These are phyloP conservation scores for Mactra quadrangularis DNA, from an alignment of 1,140 invertebrate species.

Conservation along the genomic window DNA sequence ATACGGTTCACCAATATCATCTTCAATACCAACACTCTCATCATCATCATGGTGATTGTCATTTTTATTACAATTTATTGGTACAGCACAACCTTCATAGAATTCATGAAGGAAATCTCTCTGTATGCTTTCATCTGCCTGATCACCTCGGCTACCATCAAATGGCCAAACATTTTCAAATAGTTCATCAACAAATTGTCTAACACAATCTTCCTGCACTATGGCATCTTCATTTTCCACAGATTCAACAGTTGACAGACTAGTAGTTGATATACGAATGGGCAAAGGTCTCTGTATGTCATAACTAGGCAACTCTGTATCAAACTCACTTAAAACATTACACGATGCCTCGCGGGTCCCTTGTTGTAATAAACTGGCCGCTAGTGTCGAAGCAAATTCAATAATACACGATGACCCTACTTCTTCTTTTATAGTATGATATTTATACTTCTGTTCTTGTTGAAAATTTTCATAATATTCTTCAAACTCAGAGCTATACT, in stretches of 20 bases:
- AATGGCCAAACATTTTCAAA: conserved; percentile 54
- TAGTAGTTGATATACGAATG: conserved; percentile 19
- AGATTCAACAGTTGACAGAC: conserved; percentile 15
- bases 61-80: not conserved
- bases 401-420: conserved; percentile 56
- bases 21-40: not conserved
- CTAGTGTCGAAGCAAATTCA: conserved; percentile 75
- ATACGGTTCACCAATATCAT: not conserved
- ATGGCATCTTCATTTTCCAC: conserved; percentile 27
- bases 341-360: conserved; percentile 58
- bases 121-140: too few relatives aligned
- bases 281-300: conserved; percentile 22
- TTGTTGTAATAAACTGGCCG: conserved; percentile 67
- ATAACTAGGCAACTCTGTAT: not conserved
- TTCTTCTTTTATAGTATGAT: conserved; percentile 79
- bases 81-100: not conserved
- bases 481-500: conserved; percentile 81
- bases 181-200: conserved; percentile 41
- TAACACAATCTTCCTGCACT: conserved; percentile 18
- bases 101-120: not conserved
- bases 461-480: conserved; percentile 78
- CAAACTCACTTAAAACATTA: not conserved
- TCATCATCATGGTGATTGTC: not conserved
- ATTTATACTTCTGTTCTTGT: conserved; percentile 68
- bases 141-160: not conserved